These are phyloP conservation scores for Drosophila falleni DNA, from an alignment of 2,888 invertebrate species.

Conservation along the genomic window DNA sequence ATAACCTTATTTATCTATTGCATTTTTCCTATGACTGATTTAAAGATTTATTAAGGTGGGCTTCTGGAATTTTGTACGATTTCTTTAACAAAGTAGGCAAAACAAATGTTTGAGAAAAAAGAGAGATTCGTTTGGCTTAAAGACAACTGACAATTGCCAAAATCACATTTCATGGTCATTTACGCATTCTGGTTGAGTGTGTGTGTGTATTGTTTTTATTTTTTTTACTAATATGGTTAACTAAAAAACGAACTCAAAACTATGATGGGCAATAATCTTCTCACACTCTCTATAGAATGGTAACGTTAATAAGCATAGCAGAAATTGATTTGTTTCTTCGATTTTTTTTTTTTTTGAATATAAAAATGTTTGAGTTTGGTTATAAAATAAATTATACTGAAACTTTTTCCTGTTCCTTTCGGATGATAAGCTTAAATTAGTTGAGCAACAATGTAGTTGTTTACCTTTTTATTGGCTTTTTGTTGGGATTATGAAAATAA, in stretches of 20 bases:
- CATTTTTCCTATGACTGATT: neutral
- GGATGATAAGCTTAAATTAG: conserved; percentile 38
- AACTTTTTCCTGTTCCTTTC: conserved; percentile 12
- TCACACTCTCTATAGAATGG: conserved; percentile 14
- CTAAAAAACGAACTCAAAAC: conserved; percentile 20
- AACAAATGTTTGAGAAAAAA: conserved; percentile 71
- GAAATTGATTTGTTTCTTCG: conserved; percentile 13
- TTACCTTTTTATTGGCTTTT: conserved; percentile 47
- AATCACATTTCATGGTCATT: conserved; percentile 70
- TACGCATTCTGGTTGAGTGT: conserved; percentile 51
- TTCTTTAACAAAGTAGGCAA: conserved; percentile 62
- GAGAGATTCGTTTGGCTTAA: conserved; percentile 15
- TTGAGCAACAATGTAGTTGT: conserved; percentile 35
- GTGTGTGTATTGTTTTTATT: neutral
- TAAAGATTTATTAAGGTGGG: conserved; percentile 14
- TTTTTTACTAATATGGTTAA: conserved; percentile 30
- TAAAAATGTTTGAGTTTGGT: neutral
- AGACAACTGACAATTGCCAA: conserved; percentile 34
- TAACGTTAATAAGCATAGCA: conserved; percentile 31
- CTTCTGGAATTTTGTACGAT: conserved; percentile 10
- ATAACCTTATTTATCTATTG: neutral
- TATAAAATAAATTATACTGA: conserved; percentile 14
- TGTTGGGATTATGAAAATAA: conserved; percentile 12
- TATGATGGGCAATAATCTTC: conserved; percentile 24
- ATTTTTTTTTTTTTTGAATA: conserved; percentile 2